Base-by-base conservation (phyloP, 2,113 vertebrate species). In the Muscicapa adusta region DNA sequence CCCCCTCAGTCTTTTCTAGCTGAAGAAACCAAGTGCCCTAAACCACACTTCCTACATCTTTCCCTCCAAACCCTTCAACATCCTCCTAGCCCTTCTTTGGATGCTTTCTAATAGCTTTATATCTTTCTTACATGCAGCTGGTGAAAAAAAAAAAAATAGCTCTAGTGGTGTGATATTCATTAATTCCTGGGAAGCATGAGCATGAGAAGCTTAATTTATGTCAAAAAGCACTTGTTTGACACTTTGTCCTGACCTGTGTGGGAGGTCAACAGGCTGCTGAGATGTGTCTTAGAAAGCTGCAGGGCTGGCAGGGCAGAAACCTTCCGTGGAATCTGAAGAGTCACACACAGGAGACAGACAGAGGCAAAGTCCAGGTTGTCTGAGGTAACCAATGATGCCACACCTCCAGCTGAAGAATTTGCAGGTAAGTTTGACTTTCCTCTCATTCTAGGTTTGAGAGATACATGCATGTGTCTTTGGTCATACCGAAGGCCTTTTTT, bases 381-480 rank as follows among this genome's bases (percentile, higher is more conserved):
- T 4, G 65, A 50, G 8, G 6, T 68, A 50, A 29, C 54, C 36
- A 34, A 23, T 65, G 42, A 34, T 50, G 42, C 65, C 31, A 45
- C 18, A 61, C 6, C 14, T 93, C 45, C 66, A 62, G 42, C n/a
- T 22, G 19, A 72, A 50, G 26, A 68, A 79, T 60, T 53, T 36
- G 5, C 42, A 85, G 38, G 29, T 65, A 40, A 82, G 31, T 62
- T 66, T 57, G 77, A 66, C n/a, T 66, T 88, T 45, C n/a, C 4
- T 71, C 18, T 26, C 45, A 3, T 58, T 73, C 24, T 58, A 38
- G 18, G 9, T 85, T 76, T 68, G 31, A 65, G 50, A 66, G 16
- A n/a, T 2, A 47, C 0, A 0, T 85, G 51, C 5, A 8, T 19
- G 28, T 14, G 5, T 25, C 33, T 53, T 68, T 40, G 8, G 10